Conservation (phyloP, 2,113 vertebrate species). For the Rhinolophus sinicus region DNA sequence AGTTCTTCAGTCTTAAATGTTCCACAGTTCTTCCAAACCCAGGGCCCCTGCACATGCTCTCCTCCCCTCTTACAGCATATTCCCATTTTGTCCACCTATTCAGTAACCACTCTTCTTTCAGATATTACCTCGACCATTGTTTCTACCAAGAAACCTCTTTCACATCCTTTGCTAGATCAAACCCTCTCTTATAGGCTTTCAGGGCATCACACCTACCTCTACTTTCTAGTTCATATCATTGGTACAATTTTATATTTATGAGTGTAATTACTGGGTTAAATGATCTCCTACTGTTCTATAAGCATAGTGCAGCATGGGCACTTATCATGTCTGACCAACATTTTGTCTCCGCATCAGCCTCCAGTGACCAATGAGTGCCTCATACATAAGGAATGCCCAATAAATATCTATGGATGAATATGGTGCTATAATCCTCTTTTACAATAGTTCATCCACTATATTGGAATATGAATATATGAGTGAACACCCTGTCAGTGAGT, state of each 20-base stretch:
- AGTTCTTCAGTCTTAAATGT: neutral
- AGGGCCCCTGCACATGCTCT: neutral
- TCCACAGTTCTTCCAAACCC: neutral
- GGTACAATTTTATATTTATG: constrained; percentile 9
- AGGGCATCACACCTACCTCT: neutral
- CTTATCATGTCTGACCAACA: neutral
- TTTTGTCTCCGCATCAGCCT: neutral
- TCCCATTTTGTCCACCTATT: neutral
- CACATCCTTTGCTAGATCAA: neutral
- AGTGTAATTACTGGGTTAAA: constrained; percentile 22
- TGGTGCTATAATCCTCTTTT: neutral
- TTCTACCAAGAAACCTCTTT: neutral
- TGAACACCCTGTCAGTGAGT: neutral
- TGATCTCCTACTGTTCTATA: neutral
- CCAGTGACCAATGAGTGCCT: neutral
- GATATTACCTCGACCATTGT: neutral
- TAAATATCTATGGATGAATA: constrained; percentile 27
- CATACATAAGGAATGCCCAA: neutral
- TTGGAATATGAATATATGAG: neutral
- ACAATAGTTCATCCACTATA: neutral
- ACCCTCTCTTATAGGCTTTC: neutral
- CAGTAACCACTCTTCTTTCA: neutral
- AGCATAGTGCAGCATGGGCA: neutral
- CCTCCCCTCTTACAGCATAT: neutral
- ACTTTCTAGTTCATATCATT: neutral